Conservation (phyloP, 2,797 vertebrate species). For the Pristis pectinata region DNA sequence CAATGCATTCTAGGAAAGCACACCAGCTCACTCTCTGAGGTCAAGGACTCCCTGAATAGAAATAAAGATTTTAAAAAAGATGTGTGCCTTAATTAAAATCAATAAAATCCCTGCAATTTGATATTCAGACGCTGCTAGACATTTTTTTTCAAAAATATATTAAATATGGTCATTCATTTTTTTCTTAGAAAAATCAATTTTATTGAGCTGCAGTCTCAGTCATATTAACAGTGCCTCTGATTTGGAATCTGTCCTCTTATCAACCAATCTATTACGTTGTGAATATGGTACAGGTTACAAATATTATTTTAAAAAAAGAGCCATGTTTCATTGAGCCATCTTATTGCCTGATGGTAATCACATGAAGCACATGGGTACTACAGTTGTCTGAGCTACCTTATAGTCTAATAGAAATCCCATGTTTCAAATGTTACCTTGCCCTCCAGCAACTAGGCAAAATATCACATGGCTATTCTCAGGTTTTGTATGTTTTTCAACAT, state of each 20-base stretch:
- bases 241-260: neutral
- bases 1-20: neutral
- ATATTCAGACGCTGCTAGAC: neutral
- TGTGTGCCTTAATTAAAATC: conserved; percentile 7
- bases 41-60: conserved; percentile 1
- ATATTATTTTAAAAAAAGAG: too few relatives aligned
- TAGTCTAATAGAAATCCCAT: too few relatives aligned
- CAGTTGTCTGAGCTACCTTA: too few relatives aligned
- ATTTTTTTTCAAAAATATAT: neutral
- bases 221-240: neutral
- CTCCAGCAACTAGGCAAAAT: neutral
- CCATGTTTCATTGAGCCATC: neutral
- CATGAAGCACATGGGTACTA: neutral
- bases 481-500: neutral
- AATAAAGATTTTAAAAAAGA: neutral
- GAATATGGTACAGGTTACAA: too few relatives aligned
- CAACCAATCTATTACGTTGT: neutral
- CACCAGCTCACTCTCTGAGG: neutral
- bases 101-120: neutral
- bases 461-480: neutral
- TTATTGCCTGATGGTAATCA: neutral
- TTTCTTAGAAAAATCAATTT: neutral
- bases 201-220: conserved; percentile 3
- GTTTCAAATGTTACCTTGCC: neutral
- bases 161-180: neutral